A percentile compares a stretch with the other conserved stretches of the same genome.
Evolutionary conservation across 2,888 invertebrate genomes (phyloP).

Genomic region (Drosophila anceps): DNA sequence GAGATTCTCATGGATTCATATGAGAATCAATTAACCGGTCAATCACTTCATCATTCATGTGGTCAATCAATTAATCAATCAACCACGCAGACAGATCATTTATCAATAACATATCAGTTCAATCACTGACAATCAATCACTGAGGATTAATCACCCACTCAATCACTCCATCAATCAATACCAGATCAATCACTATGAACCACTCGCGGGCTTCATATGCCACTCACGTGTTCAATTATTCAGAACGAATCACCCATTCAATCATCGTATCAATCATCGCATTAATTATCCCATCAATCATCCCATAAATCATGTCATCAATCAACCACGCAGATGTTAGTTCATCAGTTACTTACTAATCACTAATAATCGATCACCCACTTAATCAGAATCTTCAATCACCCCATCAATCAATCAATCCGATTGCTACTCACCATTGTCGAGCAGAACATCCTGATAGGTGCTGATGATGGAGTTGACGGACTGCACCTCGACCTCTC

Average conservation of each 20-base stretch:
- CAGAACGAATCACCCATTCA: neutral
- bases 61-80: neutral
- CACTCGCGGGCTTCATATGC: too few relatives aligned
- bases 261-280: neutral
- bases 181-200: neutral
- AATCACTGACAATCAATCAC: too few relatives aligned
- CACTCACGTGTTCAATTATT: neutral
- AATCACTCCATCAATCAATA: neutral
- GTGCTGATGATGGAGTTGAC: constrained; percentile 85
- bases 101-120: too few relatives aligned
- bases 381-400: too few relatives aligned
- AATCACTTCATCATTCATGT: too few relatives aligned
- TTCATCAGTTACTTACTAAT: neutral
- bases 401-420: neutral
- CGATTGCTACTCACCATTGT: constrained; percentile 79
- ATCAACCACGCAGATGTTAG: neutral
- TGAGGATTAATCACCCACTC: too few relatives aligned
- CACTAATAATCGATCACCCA: neutral
- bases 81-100: too few relatives aligned
- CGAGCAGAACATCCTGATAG: constrained; percentile 84
- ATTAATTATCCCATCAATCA: neutral
- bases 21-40: too few relatives aligned
- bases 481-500: constrained; percentile 88
- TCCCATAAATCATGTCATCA: neutral
- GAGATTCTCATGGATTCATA: too few relatives aligned